These are phyloP conservation scores for Orientallactaga sibirica DNA, from an alignment of 2,797 vertebrate genomes.

Conservation along the genomic window DNA sequence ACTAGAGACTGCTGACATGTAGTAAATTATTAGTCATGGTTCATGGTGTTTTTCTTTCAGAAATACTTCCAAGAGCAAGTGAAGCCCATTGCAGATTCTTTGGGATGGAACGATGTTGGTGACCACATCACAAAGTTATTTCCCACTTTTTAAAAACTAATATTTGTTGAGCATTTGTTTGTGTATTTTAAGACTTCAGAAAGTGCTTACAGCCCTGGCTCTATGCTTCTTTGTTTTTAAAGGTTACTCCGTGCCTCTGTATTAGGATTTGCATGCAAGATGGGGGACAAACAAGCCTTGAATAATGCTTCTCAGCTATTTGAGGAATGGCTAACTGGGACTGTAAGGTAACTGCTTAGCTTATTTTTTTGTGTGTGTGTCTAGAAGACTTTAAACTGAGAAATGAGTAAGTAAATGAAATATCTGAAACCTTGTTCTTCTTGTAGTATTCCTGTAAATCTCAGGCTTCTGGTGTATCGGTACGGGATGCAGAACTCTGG, in stretches of 20 bases:
- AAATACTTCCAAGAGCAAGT: slow-evolving; percentile 90
- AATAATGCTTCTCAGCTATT: slow-evolving; percentile 89
- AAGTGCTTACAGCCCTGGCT: neutral
- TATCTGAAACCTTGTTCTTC: slow-evolving; percentile 64
- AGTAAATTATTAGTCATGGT: slow-evolving; percentile 6
- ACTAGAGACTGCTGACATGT: neutral
- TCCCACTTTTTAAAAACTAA: slow-evolving; percentile 37
- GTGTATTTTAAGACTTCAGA: slow-evolving; percentile 8
- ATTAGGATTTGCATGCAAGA: slow-evolving; percentile 93
- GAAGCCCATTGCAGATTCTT: slow-evolving; percentile 84
- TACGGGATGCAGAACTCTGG: slow-evolving; percentile 95
- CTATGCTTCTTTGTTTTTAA: slow-evolving; percentile 47
- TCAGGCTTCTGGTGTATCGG: slow-evolving; percentile 94
- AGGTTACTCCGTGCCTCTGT: slow-evolving; percentile 94
- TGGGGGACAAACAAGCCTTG: slow-evolving; percentile 89
- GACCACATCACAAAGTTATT: slow-evolving; percentile 90
- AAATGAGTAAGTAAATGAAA: neutral
- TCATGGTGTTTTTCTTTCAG: slow-evolving; percentile 87
- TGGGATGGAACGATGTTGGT: slow-evolving; percentile 92
- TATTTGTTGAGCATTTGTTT: slow-evolving; percentile 14
- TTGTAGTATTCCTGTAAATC: slow-evolving; percentile 92
- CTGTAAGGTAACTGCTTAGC: slow-evolving; percentile 73
- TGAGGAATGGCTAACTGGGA: slow-evolving; percentile 88
- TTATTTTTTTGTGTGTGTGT: neutral
- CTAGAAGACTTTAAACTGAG: slow-evolving; percentile 23